Evolutionary conservation across 92 coral and sea anemone species (phyloP), one percentile per base, ranked within the genome.

Genomic region (Blastomussa wellsi): DNA sequence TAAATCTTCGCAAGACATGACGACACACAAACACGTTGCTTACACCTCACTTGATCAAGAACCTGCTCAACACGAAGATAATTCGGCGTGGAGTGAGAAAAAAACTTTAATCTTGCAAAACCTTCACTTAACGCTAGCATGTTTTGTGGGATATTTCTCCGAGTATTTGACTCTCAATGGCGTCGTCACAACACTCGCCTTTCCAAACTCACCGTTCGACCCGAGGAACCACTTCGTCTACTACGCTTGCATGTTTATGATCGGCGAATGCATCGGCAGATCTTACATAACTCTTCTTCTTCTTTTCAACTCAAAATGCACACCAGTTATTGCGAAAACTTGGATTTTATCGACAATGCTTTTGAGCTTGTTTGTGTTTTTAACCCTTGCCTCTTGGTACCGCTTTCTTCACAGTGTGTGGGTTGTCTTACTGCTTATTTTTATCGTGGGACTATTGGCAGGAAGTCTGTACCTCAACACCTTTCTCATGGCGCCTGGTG

Each of bases 401-500:
- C 92, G 97, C 20, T 93, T 93, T 52, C 81, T 93, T 19, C 93
- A 77, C 44, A 57, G 64, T 48, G 92, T 91, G 5, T 93, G 97
- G 97, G 59, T 83, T 75, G 91, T 87, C 1, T 44, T 93, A 59
- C 29, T 84, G 0, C 75, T 91, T 2, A 71, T 92, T 70, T 91
- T 93, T 19, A 57, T 74, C 36, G 88, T 87, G 42, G 97, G 97
- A 28, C 74, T 89, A 37, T 51, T 75, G 72, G 91, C 92, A 4
- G 97, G 97, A 20, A 88, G 90, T 24, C 87, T 91, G 24, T 92
- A 89, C 74, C 89, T 86, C 7, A 93, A 93, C 68, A 91, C 97
- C 0, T 93, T 70, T 74, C 87, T 91, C 9, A 84, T 86, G 60
- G 90, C 89, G 86, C 6, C 81, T 47, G 64, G 79, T 37, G n/a